A percentile compares a stretch with the other conserved stretches of the same genome.
phyloP scores from a whole-genome alignment of 1,140 invertebrate genomes.

The Lutraria rhynchaena region DNA sequence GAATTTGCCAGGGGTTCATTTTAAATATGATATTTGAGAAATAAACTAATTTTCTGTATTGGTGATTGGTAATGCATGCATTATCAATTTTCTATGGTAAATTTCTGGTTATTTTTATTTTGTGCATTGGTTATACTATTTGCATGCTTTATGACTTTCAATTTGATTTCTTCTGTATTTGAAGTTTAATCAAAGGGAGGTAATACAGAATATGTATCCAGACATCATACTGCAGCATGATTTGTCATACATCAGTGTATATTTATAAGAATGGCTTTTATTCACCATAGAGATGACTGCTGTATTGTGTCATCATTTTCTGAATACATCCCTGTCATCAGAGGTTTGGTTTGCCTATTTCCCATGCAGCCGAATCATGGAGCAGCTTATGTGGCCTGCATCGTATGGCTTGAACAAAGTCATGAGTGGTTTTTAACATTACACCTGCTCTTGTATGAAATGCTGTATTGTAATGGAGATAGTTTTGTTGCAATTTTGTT shows the following conservation, averaged over 20 bases:
- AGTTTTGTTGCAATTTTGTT: constrained; percentile 64
- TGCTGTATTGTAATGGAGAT: constrained; percentile 50
- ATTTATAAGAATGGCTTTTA: constrained; percentile 39
- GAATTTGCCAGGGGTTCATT: too few species aligned
- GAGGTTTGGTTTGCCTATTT: too few species aligned
- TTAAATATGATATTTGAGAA: too few species aligned
- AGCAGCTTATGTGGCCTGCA: constrained; percentile 28
- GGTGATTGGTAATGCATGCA: too few species aligned
- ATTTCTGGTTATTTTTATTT: too few species aligned
- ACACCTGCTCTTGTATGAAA: constrained; percentile 27
- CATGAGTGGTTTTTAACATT: constrained; percentile 4
- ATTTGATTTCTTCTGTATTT: neutral
- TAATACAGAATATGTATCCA: constrained; percentile 21
- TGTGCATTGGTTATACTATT: neutral
- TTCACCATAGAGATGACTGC: constrained; percentile 6
- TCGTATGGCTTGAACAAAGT: constrained; percentile 15
- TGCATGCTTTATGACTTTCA: neutral
- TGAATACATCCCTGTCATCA: constrained; percentile 18
- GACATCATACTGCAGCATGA: constrained; percentile 15
- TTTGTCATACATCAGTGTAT: constrained; percentile 9
- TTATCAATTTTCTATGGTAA: too few species aligned
- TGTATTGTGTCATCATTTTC: neutral
- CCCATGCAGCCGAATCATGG: too few species aligned
- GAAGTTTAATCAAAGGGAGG: constrained; percentile 14
- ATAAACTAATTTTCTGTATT: too few species aligned